Percentiles rank a stretch among this genome's conserved stretches.
Evolutionary conservation across 2,888 invertebrate genomes (phyloP).

Genomic region (Trichopria drosophilae): DNA sequence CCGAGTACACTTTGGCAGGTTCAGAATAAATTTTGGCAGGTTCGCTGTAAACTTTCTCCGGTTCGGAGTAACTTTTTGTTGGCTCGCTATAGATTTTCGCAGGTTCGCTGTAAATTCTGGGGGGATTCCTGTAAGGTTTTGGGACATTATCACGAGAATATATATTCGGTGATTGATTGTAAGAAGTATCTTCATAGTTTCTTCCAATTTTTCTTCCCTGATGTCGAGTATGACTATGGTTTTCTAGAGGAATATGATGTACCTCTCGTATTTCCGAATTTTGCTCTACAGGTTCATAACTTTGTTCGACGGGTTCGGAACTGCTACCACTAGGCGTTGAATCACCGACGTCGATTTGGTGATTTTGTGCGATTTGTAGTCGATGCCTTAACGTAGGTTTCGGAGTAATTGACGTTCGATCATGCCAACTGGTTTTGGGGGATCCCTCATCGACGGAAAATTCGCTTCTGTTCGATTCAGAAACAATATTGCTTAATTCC

Average conservation of each 20-base stretch:
- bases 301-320: slow-evolving; percentile 48
- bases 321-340: slow-evolving; percentile 37
- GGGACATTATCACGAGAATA: slow-evolving; percentile 54
- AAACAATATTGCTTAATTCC: slow-evolving; percentile 59
- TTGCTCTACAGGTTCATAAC: slow-evolving; percentile 46
- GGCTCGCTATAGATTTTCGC: slow-evolving; percentile 59
- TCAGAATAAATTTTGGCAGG: slow-evolving; percentile 66
- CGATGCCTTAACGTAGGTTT: slow-evolving; percentile 34
- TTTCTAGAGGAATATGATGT: slow-evolving; percentile 49
- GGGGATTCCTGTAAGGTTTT: slow-evolving; percentile 31
- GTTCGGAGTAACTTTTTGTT: slow-evolving; percentile 58
- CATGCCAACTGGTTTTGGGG: slow-evolving; percentile 60
- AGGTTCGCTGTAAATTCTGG: slow-evolving; percentile 41
- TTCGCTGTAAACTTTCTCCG: slow-evolving; percentile 63
- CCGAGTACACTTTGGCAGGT: slow-evolving; percentile 63
- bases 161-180: slow-evolving; percentile 57
- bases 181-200: slow-evolving; percentile 45
- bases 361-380: not conserved
- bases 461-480: slow-evolving; percentile 64
- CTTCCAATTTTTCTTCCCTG: slow-evolving; percentile 59
- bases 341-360: slow-evolving; percentile 31
- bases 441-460: slow-evolving; percentile 65
- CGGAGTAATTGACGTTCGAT: slow-evolving; percentile 44
- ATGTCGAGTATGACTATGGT: slow-evolving; percentile 46
- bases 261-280: slow-evolving; percentile 46